Conservation (phyloP, 2,888 invertebrate species). For the Timema podura region DNA sequence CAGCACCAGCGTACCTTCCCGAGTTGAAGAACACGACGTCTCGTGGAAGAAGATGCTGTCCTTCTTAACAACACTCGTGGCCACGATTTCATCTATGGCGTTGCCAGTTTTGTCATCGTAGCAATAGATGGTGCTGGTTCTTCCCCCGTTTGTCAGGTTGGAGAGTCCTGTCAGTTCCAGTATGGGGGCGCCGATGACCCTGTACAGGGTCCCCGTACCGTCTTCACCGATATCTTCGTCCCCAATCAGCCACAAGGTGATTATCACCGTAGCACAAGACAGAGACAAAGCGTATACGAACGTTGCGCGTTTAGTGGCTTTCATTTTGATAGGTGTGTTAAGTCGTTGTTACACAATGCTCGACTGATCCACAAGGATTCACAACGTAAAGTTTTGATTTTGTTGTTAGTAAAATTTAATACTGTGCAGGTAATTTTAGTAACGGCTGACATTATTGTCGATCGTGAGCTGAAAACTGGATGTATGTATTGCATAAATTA, state of each 20-base stretch:
- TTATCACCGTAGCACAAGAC: neutral
- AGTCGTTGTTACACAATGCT: no score
- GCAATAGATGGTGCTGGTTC: conserved; percentile 21
- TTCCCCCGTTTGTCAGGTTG: neutral
- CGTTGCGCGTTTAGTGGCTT: no score
- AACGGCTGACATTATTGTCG: no score
- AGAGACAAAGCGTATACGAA: no score
- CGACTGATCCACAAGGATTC: no score
- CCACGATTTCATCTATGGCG: conserved; percentile 16
- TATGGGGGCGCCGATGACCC: conserved; percentile 18
- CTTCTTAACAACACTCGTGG: conserved; percentile 8
- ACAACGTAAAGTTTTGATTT: no score
- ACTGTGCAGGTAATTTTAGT: no score
- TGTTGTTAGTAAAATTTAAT: no score
- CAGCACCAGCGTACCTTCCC: conserved; percentile 43
- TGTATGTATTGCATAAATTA: no score
- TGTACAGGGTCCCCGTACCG: conserved; percentile 13
- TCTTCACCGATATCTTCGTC: conserved; percentile 17
- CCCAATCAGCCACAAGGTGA: conserved; percentile 16
- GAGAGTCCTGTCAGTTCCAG: conserved; percentile 14
- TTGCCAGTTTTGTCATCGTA: conserved; percentile 19
- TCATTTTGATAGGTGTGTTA: no score
- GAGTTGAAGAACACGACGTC: conserved; percentile 53
- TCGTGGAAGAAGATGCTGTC: conserved; percentile 60
- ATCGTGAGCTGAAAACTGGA: no score